phyloP scores from a whole-genome alignment of 2,113 vertebrate genomes.

The Hydrolagus affinis region DNA sequence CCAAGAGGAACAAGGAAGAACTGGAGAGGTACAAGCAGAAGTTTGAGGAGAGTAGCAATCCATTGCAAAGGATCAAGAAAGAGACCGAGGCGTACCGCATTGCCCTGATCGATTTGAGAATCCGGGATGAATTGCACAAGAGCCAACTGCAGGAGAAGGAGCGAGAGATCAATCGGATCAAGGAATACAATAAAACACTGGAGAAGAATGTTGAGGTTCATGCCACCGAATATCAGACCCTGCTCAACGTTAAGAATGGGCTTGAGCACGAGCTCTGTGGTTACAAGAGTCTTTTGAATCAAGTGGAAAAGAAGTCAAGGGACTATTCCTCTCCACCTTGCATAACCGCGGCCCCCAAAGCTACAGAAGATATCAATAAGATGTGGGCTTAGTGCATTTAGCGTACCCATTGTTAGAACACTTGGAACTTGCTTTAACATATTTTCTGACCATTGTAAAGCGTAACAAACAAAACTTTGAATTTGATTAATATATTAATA shows the following conservation, averaged over 20 bases:
- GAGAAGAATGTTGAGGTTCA: slow-evolving; percentile 5
- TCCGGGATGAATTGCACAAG: slow-evolving; percentile 18
- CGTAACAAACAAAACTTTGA: background rate
- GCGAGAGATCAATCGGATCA: slow-evolving; percentile 7
- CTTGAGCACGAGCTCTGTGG: slow-evolving; percentile 20
- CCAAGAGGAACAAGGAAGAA: background rate
- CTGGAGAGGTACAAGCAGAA: background rate
- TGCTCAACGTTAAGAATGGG: background rate
- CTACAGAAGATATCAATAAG: background rate
- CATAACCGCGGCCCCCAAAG: background rate
- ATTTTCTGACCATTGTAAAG: background rate
- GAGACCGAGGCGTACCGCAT: background rate
- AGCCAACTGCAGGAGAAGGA: slow-evolving; percentile 26
- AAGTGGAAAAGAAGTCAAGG: slow-evolving; percentile 1
- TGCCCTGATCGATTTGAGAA: background rate
- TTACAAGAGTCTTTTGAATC: slow-evolving; percentile 20
- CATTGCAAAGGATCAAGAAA: background rate
- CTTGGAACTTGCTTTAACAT: background rate
- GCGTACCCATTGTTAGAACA: background rate
- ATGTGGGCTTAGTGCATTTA: slow-evolving; percentile 13
- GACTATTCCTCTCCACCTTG: background rate
- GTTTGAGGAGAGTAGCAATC: background rate
- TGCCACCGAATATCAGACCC: background rate
- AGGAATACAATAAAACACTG: slow-evolving; percentile 8
- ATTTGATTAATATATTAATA: background rate